Evolutionary conservation across 2,888 invertebrate genomes (phyloP).

Genomic region (Spatulosminthurus flaviceps): DNA sequence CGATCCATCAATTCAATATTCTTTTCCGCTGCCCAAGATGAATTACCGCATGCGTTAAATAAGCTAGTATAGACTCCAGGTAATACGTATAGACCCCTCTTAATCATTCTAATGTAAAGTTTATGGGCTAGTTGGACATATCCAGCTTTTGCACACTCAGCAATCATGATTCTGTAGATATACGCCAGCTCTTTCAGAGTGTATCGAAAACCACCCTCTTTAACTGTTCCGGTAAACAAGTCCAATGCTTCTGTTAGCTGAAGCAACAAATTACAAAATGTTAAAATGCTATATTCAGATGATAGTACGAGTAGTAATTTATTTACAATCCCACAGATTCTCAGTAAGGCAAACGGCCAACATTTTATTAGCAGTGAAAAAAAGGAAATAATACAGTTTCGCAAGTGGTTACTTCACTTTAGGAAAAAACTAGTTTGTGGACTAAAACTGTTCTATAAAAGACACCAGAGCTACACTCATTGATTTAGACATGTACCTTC

Average conservation of each 20-base stretch:
- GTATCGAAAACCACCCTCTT: slow-evolving; percentile 55
- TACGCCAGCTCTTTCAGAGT: slow-evolving; percentile 68
- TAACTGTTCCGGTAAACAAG: slow-evolving; percentile 50
- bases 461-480: no score
- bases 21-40: slow-evolving; percentile 73
- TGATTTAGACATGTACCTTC: background rate
- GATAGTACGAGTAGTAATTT: no score
- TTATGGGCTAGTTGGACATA: slow-evolving; percentile 86
- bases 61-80: slow-evolving; percentile 83
- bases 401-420: no score
- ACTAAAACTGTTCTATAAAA: no score
- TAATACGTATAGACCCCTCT: slow-evolving; percentile 74
- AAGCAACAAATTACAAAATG: slow-evolving; percentile 4
- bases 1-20: slow-evolving; percentile 76
- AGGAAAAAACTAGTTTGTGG: no score
- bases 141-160: slow-evolving; percentile 83
- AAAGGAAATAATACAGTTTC: no score
- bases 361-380: no score
- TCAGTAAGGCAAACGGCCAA: no score
- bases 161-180: slow-evolving; percentile 84
- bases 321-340: no score
- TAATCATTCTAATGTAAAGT: slow-evolving; percentile 83
- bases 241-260: slow-evolving; percentile 61
- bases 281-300: background rate
- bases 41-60: slow-evolving; percentile 88